A percentile compares a stretch with the other conserved stretches of the same genome.
Evolutionary conservation across 1,140 invertebrate species (phyloP).

Genomic region (Aphis craccivora): DNA sequence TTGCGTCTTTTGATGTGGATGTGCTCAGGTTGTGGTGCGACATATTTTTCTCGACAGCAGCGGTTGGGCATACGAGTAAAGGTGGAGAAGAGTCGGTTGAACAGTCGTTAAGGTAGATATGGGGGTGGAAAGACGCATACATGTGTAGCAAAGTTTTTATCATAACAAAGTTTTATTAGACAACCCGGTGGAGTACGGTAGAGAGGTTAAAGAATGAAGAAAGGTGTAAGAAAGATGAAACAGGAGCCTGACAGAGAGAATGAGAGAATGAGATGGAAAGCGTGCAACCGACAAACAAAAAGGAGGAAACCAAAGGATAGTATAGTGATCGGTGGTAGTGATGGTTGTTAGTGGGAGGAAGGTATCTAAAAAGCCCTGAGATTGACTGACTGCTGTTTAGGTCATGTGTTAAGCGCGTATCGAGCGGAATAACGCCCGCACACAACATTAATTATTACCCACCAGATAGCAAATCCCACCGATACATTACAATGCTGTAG

Average conservation of each 20-base stretch:
- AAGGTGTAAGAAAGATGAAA: not conserved
- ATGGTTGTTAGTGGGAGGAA: not conserved
- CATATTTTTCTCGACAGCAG: not conserved
- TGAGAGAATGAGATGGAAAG: too few relatives aligned
- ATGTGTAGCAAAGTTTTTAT: not conserved
- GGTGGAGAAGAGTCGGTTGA: not conserved
- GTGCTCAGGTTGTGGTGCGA: not conserved
- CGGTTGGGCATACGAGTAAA: not conserved
- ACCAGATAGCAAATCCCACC: not conserved
- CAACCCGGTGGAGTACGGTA: not conserved
- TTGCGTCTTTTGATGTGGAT: not conserved
- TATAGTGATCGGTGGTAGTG: too few relatives aligned
- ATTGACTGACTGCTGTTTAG: constrained; percentile 16
- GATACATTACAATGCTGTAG: not conserved
- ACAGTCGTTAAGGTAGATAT: not conserved
- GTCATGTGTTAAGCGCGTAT: too few relatives aligned
- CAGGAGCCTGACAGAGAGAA: too few relatives aligned
- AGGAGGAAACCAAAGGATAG: not conserved
- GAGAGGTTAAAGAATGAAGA: not conserved
- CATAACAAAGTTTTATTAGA: constrained; percentile 36
- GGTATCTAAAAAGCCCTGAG: not conserved
- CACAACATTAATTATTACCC: not conserved
- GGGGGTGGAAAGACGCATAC: not conserved
- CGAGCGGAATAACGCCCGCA: not conserved
- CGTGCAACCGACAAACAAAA: not conserved